phyloP scores from a whole-genome alignment of 1,140 invertebrate species.

The Lepidurus apus region DNA sequence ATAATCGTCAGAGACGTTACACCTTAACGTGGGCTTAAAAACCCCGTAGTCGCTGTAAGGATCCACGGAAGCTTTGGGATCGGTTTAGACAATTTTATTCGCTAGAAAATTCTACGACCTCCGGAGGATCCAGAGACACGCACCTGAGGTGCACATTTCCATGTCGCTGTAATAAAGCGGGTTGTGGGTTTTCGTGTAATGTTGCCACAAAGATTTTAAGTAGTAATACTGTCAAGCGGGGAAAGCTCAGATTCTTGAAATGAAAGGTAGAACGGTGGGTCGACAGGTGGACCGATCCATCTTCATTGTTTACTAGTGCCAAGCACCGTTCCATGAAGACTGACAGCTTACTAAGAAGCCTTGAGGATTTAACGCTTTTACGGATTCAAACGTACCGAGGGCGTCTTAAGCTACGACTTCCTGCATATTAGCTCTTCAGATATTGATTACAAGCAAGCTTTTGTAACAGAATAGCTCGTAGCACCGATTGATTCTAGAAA shows the following conservation, averaged over 20 bases:
- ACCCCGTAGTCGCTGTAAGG: neutral
- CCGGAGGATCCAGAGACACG: neutral
- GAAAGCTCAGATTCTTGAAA: neutral
- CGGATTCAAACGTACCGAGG: neutral
- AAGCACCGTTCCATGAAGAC: neutral
- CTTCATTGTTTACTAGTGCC: neutral
- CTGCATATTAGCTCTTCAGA: too few relatives aligned
- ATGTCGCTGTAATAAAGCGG: neutral
- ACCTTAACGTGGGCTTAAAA: neutral
- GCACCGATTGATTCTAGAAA: too few relatives aligned
- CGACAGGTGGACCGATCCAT: slow-evolving; percentile 1
- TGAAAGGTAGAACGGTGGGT: neutral
- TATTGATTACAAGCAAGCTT: too few relatives aligned
- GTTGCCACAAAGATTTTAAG: neutral
- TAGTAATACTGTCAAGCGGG: neutral
- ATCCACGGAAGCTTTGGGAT: too few relatives aligned
- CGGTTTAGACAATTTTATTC: too few relatives aligned
- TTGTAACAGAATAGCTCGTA: too few relatives aligned
- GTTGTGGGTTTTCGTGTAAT: neutral
- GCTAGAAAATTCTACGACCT: too few relatives aligned
- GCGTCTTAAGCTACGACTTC: neutral
- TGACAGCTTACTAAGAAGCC: neutral
- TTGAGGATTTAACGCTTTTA: neutral
- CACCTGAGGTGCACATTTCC: neutral
- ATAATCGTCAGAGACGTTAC: neutral